Conservation (phyloP, 2,888 invertebrate genomes). For the Luperina nickerlii region DNA sequence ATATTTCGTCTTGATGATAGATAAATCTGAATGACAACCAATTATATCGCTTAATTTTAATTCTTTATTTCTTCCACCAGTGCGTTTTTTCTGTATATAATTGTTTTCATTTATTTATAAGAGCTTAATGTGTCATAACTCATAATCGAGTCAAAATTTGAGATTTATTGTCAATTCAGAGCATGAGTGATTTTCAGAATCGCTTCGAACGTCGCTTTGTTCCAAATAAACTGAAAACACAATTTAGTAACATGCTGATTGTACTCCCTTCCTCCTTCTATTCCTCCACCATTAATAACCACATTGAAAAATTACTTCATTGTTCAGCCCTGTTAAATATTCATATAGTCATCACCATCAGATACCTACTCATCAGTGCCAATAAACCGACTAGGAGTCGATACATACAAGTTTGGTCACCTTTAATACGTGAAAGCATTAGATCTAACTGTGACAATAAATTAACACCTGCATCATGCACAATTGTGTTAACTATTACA, state of each 20-base stretch:
- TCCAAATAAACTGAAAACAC: not conserved
- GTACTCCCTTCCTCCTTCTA: too few relatives aligned
- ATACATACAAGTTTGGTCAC: conserved; percentile 20
- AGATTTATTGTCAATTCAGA: not conserved
- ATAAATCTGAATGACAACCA: not conserved
- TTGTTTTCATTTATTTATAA: not conserved
- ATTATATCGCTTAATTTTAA: not conserved
- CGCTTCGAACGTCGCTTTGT: not conserved
- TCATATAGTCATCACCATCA: conserved; percentile 4
- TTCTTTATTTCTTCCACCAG: not conserved
- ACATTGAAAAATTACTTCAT: not conserved
- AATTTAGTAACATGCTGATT: not conserved
- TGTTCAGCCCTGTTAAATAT: conserved; percentile 6
- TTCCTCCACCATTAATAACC: not conserved
- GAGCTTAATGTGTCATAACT: too few relatives aligned
- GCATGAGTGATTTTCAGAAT: not conserved
- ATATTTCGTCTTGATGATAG: not conserved
- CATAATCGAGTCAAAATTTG: not conserved
- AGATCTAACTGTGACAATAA: conserved; percentile 51
- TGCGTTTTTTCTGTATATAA: not conserved
- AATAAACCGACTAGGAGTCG: conserved; percentile 19
- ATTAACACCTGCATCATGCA: conserved; percentile 69
- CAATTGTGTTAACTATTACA: conserved; percentile 76
- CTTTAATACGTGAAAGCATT: conserved; percentile 55
- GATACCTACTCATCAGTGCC: conserved; percentile 5